Conservation (phyloP, 2,797 vertebrate genomes). For the Petrocephalus schoutedeni region DNA sequence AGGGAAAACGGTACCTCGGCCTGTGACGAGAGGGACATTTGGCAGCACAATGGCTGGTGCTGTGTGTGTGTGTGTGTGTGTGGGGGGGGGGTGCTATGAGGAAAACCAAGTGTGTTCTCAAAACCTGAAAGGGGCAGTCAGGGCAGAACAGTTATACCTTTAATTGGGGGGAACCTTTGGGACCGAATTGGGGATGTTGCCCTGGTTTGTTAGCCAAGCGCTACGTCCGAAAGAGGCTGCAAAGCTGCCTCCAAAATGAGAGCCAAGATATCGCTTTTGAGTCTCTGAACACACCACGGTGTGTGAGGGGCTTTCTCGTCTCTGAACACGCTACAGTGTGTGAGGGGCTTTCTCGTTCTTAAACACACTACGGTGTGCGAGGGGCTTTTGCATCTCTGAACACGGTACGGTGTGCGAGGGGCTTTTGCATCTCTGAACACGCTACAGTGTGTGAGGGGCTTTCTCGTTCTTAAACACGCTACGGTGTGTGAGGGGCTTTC, state of each 20-base stretch:
- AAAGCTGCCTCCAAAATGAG: not conserved
- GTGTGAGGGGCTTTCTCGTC: too few relatives aligned
- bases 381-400: not conserved
- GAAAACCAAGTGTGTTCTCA: not conserved
- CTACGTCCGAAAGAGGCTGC: not conserved
- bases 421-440: not conserved
- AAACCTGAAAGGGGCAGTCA: not conserved
- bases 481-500: too few relatives aligned
- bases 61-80: not conserved
- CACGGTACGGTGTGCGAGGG: not conserved
- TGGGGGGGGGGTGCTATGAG: not conserved
- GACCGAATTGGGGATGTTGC: not conserved
- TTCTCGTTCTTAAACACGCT: not conserved
- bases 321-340: too few relatives aligned
- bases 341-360: too few relatives aligned
- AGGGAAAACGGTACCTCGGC: not conserved
- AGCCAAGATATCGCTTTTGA: not conserved
- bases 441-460: too few relatives aligned
- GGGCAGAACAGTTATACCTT: not conserved
- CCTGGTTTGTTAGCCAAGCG: not conserved
- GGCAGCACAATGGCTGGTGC: not conserved
- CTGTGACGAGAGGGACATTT: not conserved
- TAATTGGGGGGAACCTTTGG: not conserved
- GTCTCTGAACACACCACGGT: too few relatives aligned
- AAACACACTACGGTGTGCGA: not conserved